Percentiles rank a stretch among this genome's conserved stretches.
Evolutionary conservation across 23 tunicate species (phyloP).

Genomic region (Trididemnum clinides): DNA sequence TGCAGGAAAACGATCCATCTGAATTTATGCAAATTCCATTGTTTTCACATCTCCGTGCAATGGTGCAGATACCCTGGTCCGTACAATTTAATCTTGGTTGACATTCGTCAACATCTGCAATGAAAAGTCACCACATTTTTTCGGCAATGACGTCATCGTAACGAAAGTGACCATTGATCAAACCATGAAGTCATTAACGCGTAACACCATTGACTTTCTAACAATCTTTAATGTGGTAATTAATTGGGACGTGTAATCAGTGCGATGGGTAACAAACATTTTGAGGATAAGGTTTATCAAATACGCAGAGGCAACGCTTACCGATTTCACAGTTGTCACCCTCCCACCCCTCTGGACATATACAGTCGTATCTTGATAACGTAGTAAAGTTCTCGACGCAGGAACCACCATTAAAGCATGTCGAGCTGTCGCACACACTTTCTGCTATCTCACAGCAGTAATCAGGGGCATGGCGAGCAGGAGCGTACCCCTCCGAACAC

Average conservation of each 20-base stretch:
- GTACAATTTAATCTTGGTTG: no score
- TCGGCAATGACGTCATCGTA: no score
- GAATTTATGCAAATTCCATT: conserved; percentile 4
- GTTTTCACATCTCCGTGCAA: background rate
- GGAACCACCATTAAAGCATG: background rate
- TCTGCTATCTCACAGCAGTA: background rate
- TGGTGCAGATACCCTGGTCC: no score
- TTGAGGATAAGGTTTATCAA: no score
- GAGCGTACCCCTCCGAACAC: background rate
- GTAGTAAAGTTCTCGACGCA: conserved; percentile 1
- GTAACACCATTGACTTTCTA: no score
- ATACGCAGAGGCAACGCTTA: background rate
- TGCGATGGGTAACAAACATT: no score
- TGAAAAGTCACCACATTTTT: no score
- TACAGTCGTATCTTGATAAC: background rate
- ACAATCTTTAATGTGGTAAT: no score
- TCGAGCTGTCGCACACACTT: background rate
- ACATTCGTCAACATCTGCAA: no score
- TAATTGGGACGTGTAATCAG: no score
- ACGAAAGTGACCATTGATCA: no score
- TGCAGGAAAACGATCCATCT: background rate
- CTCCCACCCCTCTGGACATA: background rate
- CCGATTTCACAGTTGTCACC: background rate
- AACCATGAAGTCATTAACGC: no score
- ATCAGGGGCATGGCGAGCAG: conserved; percentile 4